Evolutionary conservation across 1,140 invertebrate genomes (phyloP).

Genomic region (Charaxes varanes): DNA sequence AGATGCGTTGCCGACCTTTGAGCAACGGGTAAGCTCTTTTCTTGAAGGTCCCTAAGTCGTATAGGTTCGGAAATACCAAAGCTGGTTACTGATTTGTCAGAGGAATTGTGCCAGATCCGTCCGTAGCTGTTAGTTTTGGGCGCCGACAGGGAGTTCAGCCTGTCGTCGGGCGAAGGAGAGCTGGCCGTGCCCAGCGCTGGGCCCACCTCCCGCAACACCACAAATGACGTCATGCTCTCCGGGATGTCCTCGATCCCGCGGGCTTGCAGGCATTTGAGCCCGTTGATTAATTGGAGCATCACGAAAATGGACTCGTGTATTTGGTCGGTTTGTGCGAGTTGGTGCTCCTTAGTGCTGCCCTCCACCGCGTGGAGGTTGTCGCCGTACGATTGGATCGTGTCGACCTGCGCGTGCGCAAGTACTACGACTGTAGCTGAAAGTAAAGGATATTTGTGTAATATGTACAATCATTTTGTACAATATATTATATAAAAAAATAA

Average conservation of each 20-base stretch:
- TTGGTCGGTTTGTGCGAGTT: constrained; percentile 51
- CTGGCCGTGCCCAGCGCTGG: constrained; percentile 55
- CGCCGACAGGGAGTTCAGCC: too few species aligned
- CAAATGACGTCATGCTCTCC: constrained; percentile 78
- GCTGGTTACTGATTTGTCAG: too few species aligned
- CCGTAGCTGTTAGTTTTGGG: too few species aligned
- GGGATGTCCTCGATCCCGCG: constrained; percentile 87
- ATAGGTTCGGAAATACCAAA: too few species aligned
- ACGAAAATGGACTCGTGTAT: constrained; percentile 77
- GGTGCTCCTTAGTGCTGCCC: constrained; percentile 68
- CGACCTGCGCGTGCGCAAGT: constrained; percentile 80
- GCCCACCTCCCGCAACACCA: constrained; percentile 75
- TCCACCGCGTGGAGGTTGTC: constrained; percentile 72
- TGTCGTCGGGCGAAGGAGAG: too few species aligned
- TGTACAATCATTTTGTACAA: too few species aligned
- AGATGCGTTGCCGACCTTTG: too few species aligned
- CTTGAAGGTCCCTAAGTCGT: too few species aligned
- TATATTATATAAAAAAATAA: too few species aligned
- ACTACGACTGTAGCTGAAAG: constrained; percentile 83
- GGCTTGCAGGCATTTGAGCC: constrained; percentile 87
- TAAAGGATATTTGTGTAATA: too few species aligned
- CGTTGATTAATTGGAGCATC: constrained; percentile 86
- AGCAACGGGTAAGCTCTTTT: too few species aligned
- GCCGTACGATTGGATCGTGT: constrained; percentile 80
- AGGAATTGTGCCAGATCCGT: too few species aligned